Base-by-base conservation (phyloP, 92 coral and sea anemone species). In the Actinernus sp. region DNA sequence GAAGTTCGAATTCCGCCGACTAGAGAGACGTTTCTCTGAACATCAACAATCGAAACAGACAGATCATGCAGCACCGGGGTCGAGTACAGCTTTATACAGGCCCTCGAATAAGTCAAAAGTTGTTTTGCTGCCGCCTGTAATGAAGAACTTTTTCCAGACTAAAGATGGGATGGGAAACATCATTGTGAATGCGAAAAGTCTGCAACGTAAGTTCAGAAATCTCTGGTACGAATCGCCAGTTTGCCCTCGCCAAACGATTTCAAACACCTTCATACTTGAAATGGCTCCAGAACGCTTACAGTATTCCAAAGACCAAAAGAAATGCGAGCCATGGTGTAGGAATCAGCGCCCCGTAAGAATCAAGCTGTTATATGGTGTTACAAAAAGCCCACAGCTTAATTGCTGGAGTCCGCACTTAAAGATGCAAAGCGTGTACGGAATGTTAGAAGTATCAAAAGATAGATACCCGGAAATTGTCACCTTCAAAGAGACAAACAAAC, bases 111-210 rank as follows among this genome's bases (percentile, higher is more conserved):
- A 77, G 22, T 71, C 87, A 2, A 22, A 48, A 22, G 72, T 78
- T 0, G 57, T 78, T 33, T 25, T 57, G 8, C 58, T 78, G 34
- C 78, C 78, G 10, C 52, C 49, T 16, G 73, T 16, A 23, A 61
- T 80, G 60, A 74, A 52, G 46, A 49, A 47, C 32, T 71, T 59
- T 51, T 51, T 69, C 25, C 79, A 79, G 41, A 79, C 86, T 41
- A 63, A 67, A 32, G 86, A 79, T 31, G 86, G 86, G 37, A 76
- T 54, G 27, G 79, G 79, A 52, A 56, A 79, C 63, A 64, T 79
- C 55, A 68, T 79, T 61, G 86, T 70, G 46, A 49, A 65, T 33
- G 60, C 86, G 31, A 61, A 61, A 25, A 22, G 78, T 2, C 49
- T 79, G 25, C 70, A 69, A 44, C 65, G 71, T 21, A 55, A 79